Conservation (phyloP, 1,140 invertebrate species). For the Polyergus mexicanus region DNA sequence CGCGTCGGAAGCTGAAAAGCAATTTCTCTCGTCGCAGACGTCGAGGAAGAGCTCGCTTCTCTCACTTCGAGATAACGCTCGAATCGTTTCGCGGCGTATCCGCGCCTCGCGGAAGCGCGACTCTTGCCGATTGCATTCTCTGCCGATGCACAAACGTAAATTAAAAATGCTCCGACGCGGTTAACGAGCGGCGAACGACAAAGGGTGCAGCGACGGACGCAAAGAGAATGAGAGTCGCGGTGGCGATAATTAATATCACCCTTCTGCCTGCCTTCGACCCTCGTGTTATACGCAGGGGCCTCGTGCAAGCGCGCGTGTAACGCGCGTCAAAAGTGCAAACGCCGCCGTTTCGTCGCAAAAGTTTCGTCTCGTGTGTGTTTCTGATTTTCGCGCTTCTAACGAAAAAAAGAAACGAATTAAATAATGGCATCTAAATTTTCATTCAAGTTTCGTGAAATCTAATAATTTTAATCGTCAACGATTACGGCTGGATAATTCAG, state of each 20-base stretch:
- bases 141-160: constrained; percentile 78
- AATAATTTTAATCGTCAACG: not conserved
- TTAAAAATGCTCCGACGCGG: constrained; percentile 79
- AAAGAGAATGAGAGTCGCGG: constrained; percentile 73
- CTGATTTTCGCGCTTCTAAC: not conserved
- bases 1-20: constrained; percentile 17
- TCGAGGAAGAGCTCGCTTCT: not conserved
- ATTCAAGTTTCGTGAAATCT: not conserved
- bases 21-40: constrained; percentile 19
- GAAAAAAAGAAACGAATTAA: constrained; percentile 4
- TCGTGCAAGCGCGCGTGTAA: constrained; percentile 66
- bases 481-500: not conserved
- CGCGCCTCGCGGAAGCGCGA: constrained; percentile 54
- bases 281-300: constrained; percentile 55
- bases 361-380: constrained; percentile 34
- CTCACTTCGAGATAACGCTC: constrained; percentile 30
- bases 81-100: constrained; percentile 12
- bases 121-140: constrained; percentile 67
- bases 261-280: constrained; percentile 44
- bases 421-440: not conserved
- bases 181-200: constrained; percentile 81
- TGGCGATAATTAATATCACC: constrained; percentile 80
- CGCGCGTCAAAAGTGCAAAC: constrained; percentile 65
- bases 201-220: constrained; percentile 72
- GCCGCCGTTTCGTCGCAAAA: constrained; percentile 38